Percentiles rank a stretch among this genome's conserved stretches.
phyloP scores from a whole-genome alignment of 2,888 invertebrate species.

The Deilephila porcellus region DNA sequence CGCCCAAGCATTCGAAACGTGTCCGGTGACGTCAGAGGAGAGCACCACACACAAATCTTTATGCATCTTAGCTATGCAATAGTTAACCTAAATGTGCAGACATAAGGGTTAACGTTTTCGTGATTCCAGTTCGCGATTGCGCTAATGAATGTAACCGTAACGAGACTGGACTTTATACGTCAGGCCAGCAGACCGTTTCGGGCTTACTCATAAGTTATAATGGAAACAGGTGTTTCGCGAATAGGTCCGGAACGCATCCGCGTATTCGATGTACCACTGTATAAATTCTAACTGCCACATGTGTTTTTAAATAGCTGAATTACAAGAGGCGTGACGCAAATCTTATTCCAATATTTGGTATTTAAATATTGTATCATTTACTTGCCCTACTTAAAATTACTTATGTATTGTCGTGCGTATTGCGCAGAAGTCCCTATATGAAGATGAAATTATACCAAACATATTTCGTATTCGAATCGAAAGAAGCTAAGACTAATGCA shows the following conservation, averaged over 20 bases:
- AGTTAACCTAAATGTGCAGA: background rate
- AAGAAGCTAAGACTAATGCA: too few species aligned
- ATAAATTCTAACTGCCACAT: background rate
- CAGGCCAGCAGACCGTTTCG: conserved; percentile 42
- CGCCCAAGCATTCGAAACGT: conserved; percentile 57
- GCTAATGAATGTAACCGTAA: conserved; percentile 24
- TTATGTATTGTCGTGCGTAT: too few species aligned
- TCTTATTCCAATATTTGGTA: background rate
- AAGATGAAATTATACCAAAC: too few species aligned
- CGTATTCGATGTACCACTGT: background rate
- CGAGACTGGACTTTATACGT: conserved; percentile 38
- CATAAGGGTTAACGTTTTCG: conserved; percentile 9
- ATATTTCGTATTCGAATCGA: too few species aligned
- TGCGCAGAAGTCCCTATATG: too few species aligned
- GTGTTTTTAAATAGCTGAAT: background rate
- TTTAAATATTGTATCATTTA: too few species aligned
- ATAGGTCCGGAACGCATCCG: conserved; percentile 9
- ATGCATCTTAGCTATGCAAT: conserved; percentile 25
- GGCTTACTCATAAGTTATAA: conserved; percentile 41
- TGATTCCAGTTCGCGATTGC: too few species aligned
- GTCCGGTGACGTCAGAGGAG: conserved; percentile 67
- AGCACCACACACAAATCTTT: conserved; percentile 12
- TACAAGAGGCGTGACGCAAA: background rate
- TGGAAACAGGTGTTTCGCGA: conserved; percentile 32
- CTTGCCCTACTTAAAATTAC: too few species aligned